A percentile compares a stretch with the other conserved stretches of the same genome.
These are phyloP conservation scores for Halcyon senegalensis DNA, from an alignment of 2,113 vertebrate genomes.

Conservation along the genomic window DNA sequence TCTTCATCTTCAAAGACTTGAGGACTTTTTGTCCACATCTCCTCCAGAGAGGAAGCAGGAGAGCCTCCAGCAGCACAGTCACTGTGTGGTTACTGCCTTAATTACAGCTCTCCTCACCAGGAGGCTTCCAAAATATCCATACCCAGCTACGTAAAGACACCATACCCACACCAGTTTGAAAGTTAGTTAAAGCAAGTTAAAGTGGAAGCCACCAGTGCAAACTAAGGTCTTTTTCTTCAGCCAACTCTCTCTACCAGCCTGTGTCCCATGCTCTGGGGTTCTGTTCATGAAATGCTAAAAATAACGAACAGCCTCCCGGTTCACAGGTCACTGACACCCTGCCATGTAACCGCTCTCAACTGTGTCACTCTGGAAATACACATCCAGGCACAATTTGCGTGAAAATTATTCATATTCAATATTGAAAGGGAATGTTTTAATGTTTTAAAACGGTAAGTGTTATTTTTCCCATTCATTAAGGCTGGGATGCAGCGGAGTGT, in stretches of 20 bases:
- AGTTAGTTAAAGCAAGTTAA: not conserved
- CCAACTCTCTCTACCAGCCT: not conserved
- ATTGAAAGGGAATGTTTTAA: slow-evolving; percentile 50
- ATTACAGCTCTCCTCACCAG: not conserved
- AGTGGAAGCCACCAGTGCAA: not conserved
- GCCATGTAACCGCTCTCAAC: not conserved
- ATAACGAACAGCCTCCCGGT: not conserved
- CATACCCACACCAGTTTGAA: not conserved
- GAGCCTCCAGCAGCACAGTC: not conserved
- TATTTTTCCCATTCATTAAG: slow-evolving; percentile 16
- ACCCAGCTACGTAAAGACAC: not conserved
- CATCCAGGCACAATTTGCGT: slow-evolving; percentile 3
- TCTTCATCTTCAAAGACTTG: not conserved
- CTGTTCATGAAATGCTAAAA: not conserved
- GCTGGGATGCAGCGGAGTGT: not conserved
- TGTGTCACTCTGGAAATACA: not conserved
- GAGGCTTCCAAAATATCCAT: not conserved
- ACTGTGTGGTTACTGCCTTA: not conserved
- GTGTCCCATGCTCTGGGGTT: not conserved
- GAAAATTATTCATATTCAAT: slow-evolving; percentile 45
- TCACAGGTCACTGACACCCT: not conserved
- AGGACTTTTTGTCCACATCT: not conserved
- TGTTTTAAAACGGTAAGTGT: slow-evolving; percentile 31
- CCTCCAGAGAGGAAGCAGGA: not conserved
- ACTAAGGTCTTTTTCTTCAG: not conserved